Evolutionary conservation across 2,113 vertebrate genomes (phyloP).

Genomic region (Paratilapia polleni): DNA sequence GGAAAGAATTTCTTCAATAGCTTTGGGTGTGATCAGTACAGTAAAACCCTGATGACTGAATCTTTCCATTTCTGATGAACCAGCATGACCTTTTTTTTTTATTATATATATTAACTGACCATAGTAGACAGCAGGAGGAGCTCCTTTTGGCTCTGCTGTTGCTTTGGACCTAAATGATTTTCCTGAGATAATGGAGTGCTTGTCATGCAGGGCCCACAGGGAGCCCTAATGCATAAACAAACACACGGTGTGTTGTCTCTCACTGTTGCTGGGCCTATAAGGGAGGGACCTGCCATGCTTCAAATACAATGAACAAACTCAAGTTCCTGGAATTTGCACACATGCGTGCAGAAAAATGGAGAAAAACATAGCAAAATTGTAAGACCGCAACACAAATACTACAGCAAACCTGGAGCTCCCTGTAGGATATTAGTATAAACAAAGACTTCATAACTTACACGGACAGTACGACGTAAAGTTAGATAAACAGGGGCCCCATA

Average conservation of each 20-base stretch:
- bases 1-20: slow-evolving; percentile 42
- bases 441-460: slow-evolving; percentile 11
- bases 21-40: slow-evolving; percentile 32
- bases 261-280: slow-evolving; percentile 24
- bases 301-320: slow-evolving; percentile 28
- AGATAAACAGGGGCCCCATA: slow-evolving; percentile 42
- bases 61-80: slow-evolving; percentile 53
- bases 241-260: slow-evolving; percentile 37
- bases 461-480: slow-evolving; percentile 29
- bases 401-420: neutral
- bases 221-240: slow-evolving; percentile 65
- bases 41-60: slow-evolving; percentile 23
- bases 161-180: slow-evolving; percentile 53
- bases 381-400: neutral
- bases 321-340: slow-evolving; percentile 26
- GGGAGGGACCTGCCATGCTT: slow-evolving; percentile 39
- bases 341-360: neutral
- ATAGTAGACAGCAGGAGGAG: slow-evolving; percentile 2
- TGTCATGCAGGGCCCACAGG: slow-evolving; percentile 11
- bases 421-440: slow-evolving; percentile 8
- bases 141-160: slow-evolving; percentile 49
- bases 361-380: neutral
- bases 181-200: slow-evolving; percentile 45
- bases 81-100: neutral
- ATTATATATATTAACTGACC: slow-evolving; percentile 20